These are phyloP conservation scores for Corapipo altera DNA, from an alignment of 2,113 vertebrate genomes.

Conservation along the genomic window DNA sequence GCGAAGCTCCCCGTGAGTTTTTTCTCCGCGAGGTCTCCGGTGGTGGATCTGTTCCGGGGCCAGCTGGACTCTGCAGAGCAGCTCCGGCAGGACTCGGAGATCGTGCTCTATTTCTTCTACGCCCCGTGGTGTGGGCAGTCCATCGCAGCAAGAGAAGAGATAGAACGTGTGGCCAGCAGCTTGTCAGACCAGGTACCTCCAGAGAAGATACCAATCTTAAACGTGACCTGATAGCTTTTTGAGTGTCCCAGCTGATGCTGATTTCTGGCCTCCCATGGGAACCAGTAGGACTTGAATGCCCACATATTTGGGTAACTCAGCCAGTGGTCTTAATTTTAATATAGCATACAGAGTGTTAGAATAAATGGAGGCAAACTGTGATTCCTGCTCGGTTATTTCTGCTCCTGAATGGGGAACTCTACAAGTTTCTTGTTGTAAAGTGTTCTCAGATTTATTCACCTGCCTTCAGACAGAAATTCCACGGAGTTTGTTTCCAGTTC, in stretches of 20 bases:
- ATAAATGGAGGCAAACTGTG: background rate
- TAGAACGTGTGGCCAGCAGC: slow-evolving; percentile 85
- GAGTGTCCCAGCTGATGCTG: background rate
- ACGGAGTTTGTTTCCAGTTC: background rate
- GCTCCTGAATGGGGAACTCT: background rate
- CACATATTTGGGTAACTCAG: background rate
- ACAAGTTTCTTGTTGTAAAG: background rate
- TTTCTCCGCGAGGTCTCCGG: slow-evolving; percentile 83
- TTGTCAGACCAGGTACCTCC: slow-evolving; percentile 87
- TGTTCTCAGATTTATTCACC: background rate
- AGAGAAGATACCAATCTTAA: background rate
- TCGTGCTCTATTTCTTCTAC: slow-evolving; percentile 90
- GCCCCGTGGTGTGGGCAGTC: slow-evolving; percentile 98
- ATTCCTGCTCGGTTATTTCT: background rate
- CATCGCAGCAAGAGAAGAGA: slow-evolving; percentile 82
- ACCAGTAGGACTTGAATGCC: background rate
- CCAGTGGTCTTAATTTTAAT: background rate
- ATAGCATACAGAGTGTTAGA: background rate
- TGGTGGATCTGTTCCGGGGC: slow-evolving; percentile 92
- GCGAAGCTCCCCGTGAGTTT: slow-evolving; percentile 88
- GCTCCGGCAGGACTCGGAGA: slow-evolving; percentile 83
- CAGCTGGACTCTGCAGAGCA: slow-evolving; percentile 88
- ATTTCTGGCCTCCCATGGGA: background rate
- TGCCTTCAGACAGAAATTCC: background rate
- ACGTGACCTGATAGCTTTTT: background rate